Base-by-base conservation (phyloP, 2,113 vertebrate species). In the Catharus minimus region DNA sequence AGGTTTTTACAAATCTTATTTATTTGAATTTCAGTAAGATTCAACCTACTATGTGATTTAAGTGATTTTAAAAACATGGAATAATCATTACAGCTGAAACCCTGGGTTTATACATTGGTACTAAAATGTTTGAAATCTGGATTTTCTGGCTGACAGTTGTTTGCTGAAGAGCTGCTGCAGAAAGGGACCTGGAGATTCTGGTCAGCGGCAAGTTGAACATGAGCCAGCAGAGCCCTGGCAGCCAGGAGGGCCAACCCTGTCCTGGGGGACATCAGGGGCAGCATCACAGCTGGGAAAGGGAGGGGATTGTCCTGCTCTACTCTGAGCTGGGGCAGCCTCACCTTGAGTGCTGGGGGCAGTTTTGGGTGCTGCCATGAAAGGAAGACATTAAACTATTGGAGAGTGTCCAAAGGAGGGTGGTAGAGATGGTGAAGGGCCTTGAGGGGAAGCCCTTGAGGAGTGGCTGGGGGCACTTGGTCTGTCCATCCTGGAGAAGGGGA, bases 131-230 rank as follows among this genome's bases (percentile, higher is more conserved):
- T 72, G 26, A 68, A 84, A 74, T 64, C 22, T 53, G 26, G 28
- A 36, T 5, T 49, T 87, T 86, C 50, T 57, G 15, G 2, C 13
- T 64, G 30, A 32, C 11, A 77, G 13, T 7, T 28, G 5, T 56
- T 88, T 66, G 30, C 10, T 66, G 27, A 66, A 77, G 17, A 77
- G 13, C 6, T 78, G 30, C 19, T 1, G 0, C 24, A 57, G 19
- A 41, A 74, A 49, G 0, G 4, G 10, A 11, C 16, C 33, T 24
- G 28, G 2, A 14, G 7, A 3, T 23, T 4, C 19, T 55, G 33
- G 28, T 56, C 0, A 0, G 2, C 24, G 41, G 3, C 12, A 41
- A 39, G 6, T 1, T 56, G 58, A 49, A 1, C 23, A 3, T 1
- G 9, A 83, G 33, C 0, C 49, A 83, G 33, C 68, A 47, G 58